phyloP scores from a whole-genome alignment of 2,888 invertebrate species.

The Fabriciana adippe region DNA sequence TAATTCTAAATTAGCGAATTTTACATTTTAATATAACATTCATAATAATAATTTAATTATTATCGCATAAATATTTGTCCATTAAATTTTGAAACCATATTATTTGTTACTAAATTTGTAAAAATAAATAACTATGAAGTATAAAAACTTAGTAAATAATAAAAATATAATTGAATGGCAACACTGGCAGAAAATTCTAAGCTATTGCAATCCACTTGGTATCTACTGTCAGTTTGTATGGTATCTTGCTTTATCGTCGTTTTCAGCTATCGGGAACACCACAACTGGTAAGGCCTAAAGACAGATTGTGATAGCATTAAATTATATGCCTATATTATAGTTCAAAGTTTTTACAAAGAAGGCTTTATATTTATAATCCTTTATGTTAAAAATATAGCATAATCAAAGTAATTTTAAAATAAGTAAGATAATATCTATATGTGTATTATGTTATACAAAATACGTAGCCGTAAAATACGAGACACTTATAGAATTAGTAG shows the following conservation, averaged over 20 bases:
- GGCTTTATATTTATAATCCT: background rate
- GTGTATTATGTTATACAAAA: too few relatives aligned
- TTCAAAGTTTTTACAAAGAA: background rate
- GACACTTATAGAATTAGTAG: too few relatives aligned
- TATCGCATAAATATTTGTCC: too few relatives aligned
- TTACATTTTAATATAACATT: background rate
- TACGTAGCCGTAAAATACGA: too few relatives aligned
- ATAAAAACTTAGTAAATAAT: background rate
- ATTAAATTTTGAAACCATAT: too few relatives aligned
- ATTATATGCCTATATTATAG: constrained; percentile 17
- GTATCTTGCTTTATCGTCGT: constrained; percentile 33
- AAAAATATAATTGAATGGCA: background rate
- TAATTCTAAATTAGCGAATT: too few relatives aligned
- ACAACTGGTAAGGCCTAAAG: constrained; percentile 31
- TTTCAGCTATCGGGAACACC: constrained; percentile 30
- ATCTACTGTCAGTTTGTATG: constrained; percentile 25
- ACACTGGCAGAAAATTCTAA: constrained; percentile 19
- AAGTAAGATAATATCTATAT: too few relatives aligned
- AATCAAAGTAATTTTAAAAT: too few relatives aligned
- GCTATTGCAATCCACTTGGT: constrained; percentile 18
- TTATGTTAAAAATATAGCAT: too few relatives aligned
- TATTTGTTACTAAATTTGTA: background rate
- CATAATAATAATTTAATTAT: background rate
- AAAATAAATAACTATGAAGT: background rate
- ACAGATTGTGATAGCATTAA: constrained; percentile 33